Percentiles rank a stretch among this genome's conserved stretches.
phyloP scores from a whole-genome alignment of 2,888 invertebrate species.

The Allophyes oxyacanthae region DNA sequence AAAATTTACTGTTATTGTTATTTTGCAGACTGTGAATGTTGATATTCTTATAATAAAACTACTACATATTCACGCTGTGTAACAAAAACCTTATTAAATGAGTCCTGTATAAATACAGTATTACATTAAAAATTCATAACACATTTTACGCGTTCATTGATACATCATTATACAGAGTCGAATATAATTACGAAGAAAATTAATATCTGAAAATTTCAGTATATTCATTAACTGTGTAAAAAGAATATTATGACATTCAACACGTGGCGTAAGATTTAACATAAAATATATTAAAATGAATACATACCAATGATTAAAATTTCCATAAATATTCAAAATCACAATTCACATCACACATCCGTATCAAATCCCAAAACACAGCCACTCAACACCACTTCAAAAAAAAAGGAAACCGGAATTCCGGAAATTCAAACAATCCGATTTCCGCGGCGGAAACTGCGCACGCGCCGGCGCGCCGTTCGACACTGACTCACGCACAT shows the following conservation, averaged over 20 bases:
- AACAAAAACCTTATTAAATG: too few relatives aligned
- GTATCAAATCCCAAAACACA: conserved; percentile 39
- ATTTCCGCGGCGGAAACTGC: conserved; percentile 66
- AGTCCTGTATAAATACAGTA: too few relatives aligned
- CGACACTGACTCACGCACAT: conserved; percentile 86
- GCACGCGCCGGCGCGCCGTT: conserved; percentile 81
- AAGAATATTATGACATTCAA: background rate
- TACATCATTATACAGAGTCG: too few relatives aligned
- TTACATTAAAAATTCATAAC: too few relatives aligned
- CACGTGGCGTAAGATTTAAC: conserved; percentile 31
- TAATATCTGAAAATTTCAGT: too few relatives aligned
- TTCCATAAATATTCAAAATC: conserved; percentile 38
- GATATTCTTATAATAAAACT: too few relatives aligned
- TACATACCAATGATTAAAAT: conserved; percentile 27
- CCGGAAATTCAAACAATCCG: conserved; percentile 57
- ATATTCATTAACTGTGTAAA: too few relatives aligned
- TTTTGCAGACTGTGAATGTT: too few relatives aligned
- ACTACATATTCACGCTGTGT: too few relatives aligned
- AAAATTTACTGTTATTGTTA: too few relatives aligned
- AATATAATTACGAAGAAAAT: too few relatives aligned
- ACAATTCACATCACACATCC: conserved; percentile 53
- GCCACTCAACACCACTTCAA: conserved; percentile 63
- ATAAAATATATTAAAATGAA: background rate
- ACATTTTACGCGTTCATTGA: too few relatives aligned
- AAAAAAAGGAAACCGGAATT: conserved; percentile 56